Evolutionary conservation across 2,113 vertebrate species (phyloP).

Genomic region (Cyprinodon variegatus): DNA sequence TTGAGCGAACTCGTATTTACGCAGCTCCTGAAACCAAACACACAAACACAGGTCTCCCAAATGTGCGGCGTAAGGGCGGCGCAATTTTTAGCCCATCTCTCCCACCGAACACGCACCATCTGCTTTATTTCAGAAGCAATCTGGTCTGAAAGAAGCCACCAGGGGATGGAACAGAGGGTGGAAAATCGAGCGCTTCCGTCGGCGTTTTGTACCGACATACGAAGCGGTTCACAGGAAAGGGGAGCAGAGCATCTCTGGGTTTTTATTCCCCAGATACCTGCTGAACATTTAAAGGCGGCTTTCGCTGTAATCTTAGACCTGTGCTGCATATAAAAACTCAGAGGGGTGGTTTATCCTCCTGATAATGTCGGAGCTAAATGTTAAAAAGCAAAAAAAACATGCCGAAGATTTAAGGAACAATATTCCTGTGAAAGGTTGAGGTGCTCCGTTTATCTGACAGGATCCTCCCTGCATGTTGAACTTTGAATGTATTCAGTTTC

Average conservation of each 20-base stretch:
- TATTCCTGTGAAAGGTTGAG: neutral
- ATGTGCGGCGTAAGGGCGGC: constrained; percentile 64
- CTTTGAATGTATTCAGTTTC: constrained; percentile 10
- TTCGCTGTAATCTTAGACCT: constrained; percentile 8
- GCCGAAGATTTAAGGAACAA: neutral
- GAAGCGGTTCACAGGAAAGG: constrained; percentile 61
- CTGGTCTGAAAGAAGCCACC: constrained; percentile 71
- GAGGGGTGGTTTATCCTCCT: no score
- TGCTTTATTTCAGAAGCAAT: constrained; percentile 81
- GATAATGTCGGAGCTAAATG: neutral
- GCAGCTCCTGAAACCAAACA: constrained; percentile 50
- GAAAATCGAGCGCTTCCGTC: constrained; percentile 60
- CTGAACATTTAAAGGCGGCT: constrained; percentile 9
- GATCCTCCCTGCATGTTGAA: neutral
- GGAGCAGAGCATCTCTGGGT: constrained; percentile 15
- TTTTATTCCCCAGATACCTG: constrained; percentile 43
- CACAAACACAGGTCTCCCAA: constrained; percentile 66
- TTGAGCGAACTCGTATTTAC: constrained; percentile 70
- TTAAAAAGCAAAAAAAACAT: constrained; percentile 14
- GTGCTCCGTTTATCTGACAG: neutral
- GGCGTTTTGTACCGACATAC: constrained; percentile 56
- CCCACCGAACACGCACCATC: constrained; percentile 78
- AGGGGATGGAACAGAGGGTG: constrained; percentile 72
- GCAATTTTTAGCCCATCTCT: constrained; percentile 76
- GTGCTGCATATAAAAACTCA: constrained; percentile 1